These are phyloP conservation scores for Leptopilina clavipes DNA, from an alignment of 1,140 invertebrate genomes.

Conservation along the genomic window DNA sequence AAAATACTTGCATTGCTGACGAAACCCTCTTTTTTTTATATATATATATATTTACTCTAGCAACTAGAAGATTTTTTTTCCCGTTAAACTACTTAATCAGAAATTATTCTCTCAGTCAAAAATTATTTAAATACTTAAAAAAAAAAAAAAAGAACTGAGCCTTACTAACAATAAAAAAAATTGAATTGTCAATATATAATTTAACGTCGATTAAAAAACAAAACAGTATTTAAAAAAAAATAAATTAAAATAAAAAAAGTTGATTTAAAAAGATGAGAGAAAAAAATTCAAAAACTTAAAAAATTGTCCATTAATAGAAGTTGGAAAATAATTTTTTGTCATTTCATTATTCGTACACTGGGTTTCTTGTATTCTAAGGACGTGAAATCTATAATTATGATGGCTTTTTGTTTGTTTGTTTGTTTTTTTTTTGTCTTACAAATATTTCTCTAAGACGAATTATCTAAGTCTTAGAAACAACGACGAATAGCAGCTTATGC, in stretches of 20 bases:
- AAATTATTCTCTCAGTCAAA: conserved; percentile 36
- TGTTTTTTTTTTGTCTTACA: too few relatives aligned
- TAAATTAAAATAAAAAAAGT: too few relatives aligned
- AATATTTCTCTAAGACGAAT: not conserved
- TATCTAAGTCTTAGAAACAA: not conserved
- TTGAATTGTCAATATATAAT: conserved; percentile 31
- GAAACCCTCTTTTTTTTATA: conserved; percentile 46
- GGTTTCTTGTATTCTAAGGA: conserved; percentile 39
- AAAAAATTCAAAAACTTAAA: conserved; percentile 7
- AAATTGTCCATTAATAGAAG: conserved; percentile 34
- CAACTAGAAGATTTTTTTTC: conserved; percentile 47
- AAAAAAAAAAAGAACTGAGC: conserved; percentile 24
- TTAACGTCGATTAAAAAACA: conserved; percentile 42
- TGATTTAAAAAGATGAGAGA: not conserved
- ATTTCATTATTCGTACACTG: too few relatives aligned
- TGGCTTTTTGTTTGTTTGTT: too few relatives aligned
- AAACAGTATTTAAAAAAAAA: not conserved
- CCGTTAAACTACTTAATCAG: conserved; percentile 12
- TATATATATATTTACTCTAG: conserved; percentile 47
- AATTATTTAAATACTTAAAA: conserved; percentile 35
- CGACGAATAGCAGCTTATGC: conserved; percentile 24
- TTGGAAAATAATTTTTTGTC: conserved; percentile 1
- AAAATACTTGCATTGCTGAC: conserved; percentile 63
- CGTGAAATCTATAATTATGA: conserved; percentile 68
- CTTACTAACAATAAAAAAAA: not conserved